These are phyloP conservation scores for Platyura marginata DNA, from an alignment of 1,140 invertebrate genomes.

Conservation along the genomic window DNA sequence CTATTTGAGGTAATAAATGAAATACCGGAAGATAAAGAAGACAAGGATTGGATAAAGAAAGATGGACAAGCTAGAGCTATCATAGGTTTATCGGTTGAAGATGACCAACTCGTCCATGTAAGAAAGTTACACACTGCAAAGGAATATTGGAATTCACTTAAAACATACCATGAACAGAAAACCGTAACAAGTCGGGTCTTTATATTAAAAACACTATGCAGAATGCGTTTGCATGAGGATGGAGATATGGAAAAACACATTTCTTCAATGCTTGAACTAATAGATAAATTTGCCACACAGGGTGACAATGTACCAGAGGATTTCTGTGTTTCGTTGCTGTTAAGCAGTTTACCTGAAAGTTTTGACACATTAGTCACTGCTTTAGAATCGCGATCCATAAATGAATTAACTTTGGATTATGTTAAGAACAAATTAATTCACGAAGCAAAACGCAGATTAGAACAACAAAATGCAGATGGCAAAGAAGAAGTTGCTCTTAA, in stretches of 20 bases:
- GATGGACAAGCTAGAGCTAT: no score
- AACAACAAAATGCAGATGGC: neutral
- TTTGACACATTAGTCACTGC: slow-evolving; percentile 18
- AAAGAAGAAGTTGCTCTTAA: neutral
- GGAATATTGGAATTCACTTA: no score
- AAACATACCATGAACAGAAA: no score
- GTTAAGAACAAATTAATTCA: slow-evolving; percentile 1
- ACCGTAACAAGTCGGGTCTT: slow-evolving; percentile 33
- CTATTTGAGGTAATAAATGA: no score
- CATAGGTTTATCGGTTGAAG: no score
- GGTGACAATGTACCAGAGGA: no score
- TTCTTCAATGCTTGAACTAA: slow-evolving; percentile 34
- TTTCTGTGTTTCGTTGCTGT: slow-evolving; percentile 6
- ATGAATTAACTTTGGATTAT: slow-evolving; percentile 1
- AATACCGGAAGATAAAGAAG: slow-evolving; percentile 9
- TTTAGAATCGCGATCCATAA: slow-evolving; percentile 6
- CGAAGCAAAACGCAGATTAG: slow-evolving; percentile 1
- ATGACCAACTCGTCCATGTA: no score
- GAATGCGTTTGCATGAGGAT: no score
- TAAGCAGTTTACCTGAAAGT: slow-evolving; percentile 18
- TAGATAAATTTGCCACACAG: slow-evolving; percentile 13
- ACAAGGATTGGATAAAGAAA: no score
- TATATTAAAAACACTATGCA: no score
- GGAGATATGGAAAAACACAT: no score
- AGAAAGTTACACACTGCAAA: no score